Evolutionary conservation across 2,113 vertebrate genomes (phyloP).

Genomic region (Pterocles gutturalis): DNA sequence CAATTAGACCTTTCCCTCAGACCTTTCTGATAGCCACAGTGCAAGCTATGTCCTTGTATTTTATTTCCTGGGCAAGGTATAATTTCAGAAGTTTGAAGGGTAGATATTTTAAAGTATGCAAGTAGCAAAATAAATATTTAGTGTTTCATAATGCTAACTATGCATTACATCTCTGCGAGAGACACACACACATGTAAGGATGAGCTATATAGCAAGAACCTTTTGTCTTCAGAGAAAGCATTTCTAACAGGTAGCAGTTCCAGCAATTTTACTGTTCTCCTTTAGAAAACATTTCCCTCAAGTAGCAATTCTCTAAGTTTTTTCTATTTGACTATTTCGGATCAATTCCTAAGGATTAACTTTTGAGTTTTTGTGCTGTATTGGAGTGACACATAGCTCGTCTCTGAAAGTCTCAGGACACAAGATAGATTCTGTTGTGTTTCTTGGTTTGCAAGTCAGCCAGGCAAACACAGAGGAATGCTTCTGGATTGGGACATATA

Average conservation of each 20-base stretch:
- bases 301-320: not conserved
- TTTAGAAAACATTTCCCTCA: not conserved
- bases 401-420: not conserved
- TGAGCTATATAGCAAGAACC: not conserved
- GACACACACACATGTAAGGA: not conserved
- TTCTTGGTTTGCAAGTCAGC: not conserved
- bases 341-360: not conserved
- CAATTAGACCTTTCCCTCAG: not conserved
- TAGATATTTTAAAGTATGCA: not conserved
- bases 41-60: not conserved
- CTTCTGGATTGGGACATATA: not conserved
- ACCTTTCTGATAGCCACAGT: not conserved
- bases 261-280: not conserved
- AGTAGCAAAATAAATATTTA: not conserved
- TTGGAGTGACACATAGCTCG: not conserved
- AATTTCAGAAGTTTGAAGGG: not conserved
- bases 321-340: not conserved
- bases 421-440: fast-evolving
- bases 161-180: not conserved
- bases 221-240: not conserved
- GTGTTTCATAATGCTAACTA: not conserved
- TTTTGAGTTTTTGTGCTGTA: not conserved
- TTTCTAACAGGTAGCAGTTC: not conserved
- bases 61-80: not conserved
- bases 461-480: not conserved